phyloP scores from a whole-genome alignment of 2,797 vertebrate species.

The Halcyon smyrnensis region DNA sequence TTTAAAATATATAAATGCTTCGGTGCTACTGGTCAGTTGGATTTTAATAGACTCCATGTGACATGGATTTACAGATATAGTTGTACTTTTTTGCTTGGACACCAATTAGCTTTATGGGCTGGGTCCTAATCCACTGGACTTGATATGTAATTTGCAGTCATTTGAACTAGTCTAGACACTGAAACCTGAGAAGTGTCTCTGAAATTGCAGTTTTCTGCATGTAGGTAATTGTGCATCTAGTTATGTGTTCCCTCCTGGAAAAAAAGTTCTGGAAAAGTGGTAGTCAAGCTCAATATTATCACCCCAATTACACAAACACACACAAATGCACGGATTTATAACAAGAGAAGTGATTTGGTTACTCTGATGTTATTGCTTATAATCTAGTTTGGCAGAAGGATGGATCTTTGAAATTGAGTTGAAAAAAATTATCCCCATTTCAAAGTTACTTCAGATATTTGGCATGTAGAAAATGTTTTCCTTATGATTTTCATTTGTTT shows the following conservation, averaged over 20 bases:
- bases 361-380: not conserved
- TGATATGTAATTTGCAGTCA: not conserved
- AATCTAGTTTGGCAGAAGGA: not conserved
- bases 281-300: not conserved
- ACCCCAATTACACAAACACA: not conserved
- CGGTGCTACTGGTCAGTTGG: not conserved
- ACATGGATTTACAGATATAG: not conserved
- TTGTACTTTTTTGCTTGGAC: conserved; percentile 13
- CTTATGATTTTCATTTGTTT: not conserved
- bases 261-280: not conserved
- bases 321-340: not conserved
- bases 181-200: not conserved
- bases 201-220: not conserved
- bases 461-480: not conserved
- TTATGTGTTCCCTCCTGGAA: not conserved
- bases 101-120: conserved; percentile 1
- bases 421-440: not conserved
- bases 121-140: conserved; percentile 8
- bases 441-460: not conserved
- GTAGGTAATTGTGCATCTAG: not conserved
- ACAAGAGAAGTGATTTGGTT: not conserved
- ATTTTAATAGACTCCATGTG: not conserved
- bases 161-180: not conserved
- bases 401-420: not conserved
- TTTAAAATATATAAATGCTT: conserved; percentile 22